These are phyloP conservation scores for Pollenia griseotomentosa DNA, from an alignment of 2,888 invertebrate genomes.

Conservation along the genomic window DNA sequence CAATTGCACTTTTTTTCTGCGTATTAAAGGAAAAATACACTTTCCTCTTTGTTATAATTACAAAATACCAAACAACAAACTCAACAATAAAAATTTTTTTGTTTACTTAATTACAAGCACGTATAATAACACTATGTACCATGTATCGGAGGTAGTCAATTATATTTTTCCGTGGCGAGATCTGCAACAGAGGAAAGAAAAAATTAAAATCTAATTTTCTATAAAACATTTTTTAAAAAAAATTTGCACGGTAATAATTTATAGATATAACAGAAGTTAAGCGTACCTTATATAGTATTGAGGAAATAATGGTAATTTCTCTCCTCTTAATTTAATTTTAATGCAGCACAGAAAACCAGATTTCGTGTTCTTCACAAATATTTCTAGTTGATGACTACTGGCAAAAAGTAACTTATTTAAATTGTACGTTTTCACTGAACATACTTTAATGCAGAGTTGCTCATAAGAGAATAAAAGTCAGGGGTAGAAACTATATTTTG, in stretches of 20 bases:
- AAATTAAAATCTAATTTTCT: neutral
- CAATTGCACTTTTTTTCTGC: slow-evolving; percentile 50
- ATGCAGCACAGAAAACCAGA: neutral
- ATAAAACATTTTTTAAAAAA: neutral
- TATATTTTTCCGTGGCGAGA: slow-evolving; percentile 53
- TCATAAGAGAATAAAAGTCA: neutral
- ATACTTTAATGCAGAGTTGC: slow-evolving; percentile 7
- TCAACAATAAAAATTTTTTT: slow-evolving; percentile 53
- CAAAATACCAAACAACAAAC: slow-evolving; percentile 25
- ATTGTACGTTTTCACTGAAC: slow-evolving; percentile 2
- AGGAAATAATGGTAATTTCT: slow-evolving; percentile 5
- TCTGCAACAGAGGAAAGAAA: slow-evolving; percentile 1
- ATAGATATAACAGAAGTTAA: neutral
- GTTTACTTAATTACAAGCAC: slow-evolving; percentile 63
- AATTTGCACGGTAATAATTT: neutral
- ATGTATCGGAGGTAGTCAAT: slow-evolving; percentile 38
- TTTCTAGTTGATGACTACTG: slow-evolving; percentile 47
- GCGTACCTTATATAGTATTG: slow-evolving; percentile 32
- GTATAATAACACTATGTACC: slow-evolving; percentile 26
- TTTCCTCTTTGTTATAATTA: slow-evolving; percentile 41
- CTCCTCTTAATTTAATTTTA: slow-evolving; percentile 28
- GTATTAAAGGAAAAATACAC: slow-evolving; percentile 34
- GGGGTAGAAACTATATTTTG: neutral
- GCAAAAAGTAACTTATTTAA: too few relatives aligned
- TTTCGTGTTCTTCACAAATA: slow-evolving; percentile 32